phyloP scores from a whole-genome alignment of 2,888 invertebrate genomes.

The Coleophora flavipennella region DNA sequence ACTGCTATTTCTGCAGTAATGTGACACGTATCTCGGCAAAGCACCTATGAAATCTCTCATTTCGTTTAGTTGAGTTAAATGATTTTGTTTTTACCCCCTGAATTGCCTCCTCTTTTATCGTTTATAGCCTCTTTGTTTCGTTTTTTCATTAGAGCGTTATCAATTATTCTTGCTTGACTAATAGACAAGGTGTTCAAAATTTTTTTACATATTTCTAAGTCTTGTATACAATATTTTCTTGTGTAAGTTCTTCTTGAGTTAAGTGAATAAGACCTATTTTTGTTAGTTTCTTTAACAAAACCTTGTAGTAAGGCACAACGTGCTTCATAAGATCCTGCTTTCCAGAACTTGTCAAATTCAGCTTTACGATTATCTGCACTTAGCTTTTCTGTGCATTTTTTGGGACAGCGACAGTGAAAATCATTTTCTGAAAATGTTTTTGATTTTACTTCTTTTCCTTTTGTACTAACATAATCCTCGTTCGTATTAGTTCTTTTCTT shows the following conservation, averaged over 20 bases:
- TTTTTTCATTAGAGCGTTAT: not conserved
- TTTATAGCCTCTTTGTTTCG: conserved; percentile 1
- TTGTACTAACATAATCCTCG: not conserved
- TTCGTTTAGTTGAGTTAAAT: not conserved
- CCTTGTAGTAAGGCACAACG: not conserved
- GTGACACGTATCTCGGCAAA: conserved; percentile 8
- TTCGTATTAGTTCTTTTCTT: not conserved
- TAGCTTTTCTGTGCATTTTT: not conserved
- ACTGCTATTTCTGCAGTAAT: conserved; percentile 7
- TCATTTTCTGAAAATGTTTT: not conserved
- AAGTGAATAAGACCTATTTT: not conserved
- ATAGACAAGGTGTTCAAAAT: not conserved
- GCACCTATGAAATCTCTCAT: conserved; percentile 3
- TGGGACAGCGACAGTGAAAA: not conserved
- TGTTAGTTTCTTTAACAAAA: not conserved
- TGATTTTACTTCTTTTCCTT: not conserved
- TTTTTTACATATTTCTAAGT: not conserved
- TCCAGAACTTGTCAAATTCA: not conserved
- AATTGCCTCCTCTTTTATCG: conserved; percentile 3
- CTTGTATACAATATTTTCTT: not conserved
- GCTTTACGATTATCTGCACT: not conserved
- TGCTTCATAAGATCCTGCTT: not conserved
- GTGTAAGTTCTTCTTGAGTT: not conserved
- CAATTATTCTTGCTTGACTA: not conserved
- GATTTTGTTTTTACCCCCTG: conserved; percentile 4